Conservation (phyloP, 2,888 invertebrate species). For the Eilema depressum region DNA sequence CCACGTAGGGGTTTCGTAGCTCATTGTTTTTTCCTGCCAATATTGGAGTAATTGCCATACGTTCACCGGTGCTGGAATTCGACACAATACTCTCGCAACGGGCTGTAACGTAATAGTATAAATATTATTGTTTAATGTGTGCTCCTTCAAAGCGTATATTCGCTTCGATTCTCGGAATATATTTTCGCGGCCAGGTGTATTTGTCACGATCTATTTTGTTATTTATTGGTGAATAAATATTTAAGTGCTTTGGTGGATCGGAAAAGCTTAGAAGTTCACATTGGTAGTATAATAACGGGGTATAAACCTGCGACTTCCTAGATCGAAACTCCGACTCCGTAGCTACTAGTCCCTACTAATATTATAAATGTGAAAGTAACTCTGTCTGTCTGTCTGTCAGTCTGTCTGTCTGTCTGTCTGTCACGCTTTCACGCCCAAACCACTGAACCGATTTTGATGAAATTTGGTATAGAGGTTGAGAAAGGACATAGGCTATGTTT, state of each 20-base stretch:
- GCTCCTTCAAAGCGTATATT: conserved; percentile 34
- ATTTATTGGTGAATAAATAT: conserved; percentile 38
- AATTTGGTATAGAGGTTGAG: too few species aligned
- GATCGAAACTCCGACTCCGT: too few species aligned
- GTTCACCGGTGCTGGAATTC: conserved; percentile 32
- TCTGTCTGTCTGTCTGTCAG: too few species aligned
- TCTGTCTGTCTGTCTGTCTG: too few species aligned
- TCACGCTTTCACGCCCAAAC: too few species aligned
- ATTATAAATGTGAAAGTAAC: too few species aligned
- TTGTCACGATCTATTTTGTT: neutral
- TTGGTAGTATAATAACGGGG: too few species aligned
- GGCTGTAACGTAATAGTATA: conserved; percentile 44
- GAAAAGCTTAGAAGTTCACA: too few species aligned
- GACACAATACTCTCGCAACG: conserved; percentile 42
- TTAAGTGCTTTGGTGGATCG: conserved; percentile 19
- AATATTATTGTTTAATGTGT: conserved; percentile 38
- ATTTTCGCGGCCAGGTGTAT: conserved; percentile 13
- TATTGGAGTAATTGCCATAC: conserved; percentile 37
- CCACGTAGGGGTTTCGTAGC: conserved; percentile 29
- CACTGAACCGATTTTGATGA: too few species aligned
- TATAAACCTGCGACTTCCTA: too few species aligned
- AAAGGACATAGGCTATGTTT: too few species aligned
- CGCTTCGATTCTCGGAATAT: conserved; percentile 41
- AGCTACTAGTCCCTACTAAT: too few species aligned
- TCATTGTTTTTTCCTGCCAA: conserved; percentile 31